Evolutionary conservation across 1,140 invertebrate genomes (phyloP), one percentile per base, ranked within the genome.

Genomic region (Caenorhabditis remanei): DNA sequence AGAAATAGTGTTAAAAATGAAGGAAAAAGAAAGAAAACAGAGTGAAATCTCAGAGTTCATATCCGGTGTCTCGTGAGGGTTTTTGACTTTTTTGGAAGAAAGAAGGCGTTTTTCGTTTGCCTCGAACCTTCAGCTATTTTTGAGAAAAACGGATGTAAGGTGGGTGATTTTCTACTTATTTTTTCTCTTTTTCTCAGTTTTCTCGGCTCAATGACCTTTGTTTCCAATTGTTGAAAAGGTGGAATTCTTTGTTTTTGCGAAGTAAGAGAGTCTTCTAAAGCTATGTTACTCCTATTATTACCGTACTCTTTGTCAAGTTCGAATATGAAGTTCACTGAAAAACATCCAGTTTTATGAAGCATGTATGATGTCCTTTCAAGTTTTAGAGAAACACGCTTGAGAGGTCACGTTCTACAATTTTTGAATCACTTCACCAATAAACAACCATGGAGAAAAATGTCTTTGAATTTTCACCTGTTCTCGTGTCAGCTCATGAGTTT

Each of bases 31-130:
- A 79, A 32, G 41, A 24, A 41, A 13, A 46, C 21, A 46, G 16
- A 43, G 32, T 32, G 32, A 32, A 32, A 71, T 71, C 65, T 71
- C 65, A 79, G 40, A 79, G 71, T 50, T 50, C 71, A 79, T 14
- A 79, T 50, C 71, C 71, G 71, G 71, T 75, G 67, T 75, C 67
- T 75, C n/a, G 16, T 19, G 67, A 43, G 46, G 46, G n/a, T 46
- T 79, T 79, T 79, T 14, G 71, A 79, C 71, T 79, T 50, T 79
- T 50, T 50, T 8, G 1, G n/a, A 13, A 21, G 11, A 53, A 53
- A 24, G 53, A 71, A 71, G 5, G 2, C 16, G 5, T 46, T 46
- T 71, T 71, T 46, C 8, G 7, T 19, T 43, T 43, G n/a, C 46
- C 7, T 50, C n/a, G 46, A 48, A 50, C 46, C n/a, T 79, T 50